A percentile compares a stretch with the other conserved stretches of the same genome.
Conservation (phyloP, 2,113 vertebrate species). For the Micronycteris hirsuta region DNA sequence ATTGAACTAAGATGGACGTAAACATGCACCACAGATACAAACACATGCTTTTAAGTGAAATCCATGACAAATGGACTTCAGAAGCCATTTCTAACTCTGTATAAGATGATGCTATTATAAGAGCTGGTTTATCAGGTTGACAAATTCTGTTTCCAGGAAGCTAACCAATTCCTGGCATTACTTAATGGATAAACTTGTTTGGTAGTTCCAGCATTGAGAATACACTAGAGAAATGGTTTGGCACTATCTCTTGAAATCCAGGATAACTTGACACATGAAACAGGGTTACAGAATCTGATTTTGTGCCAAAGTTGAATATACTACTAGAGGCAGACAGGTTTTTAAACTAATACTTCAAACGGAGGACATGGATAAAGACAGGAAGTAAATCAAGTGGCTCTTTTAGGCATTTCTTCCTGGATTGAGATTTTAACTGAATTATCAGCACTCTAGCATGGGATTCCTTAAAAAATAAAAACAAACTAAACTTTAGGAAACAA, state of each 20-base stretch:
- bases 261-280: slow-evolving; percentile 14
- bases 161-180: slow-evolving; percentile 46
- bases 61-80: not conserved
- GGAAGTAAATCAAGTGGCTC: slow-evolving; percentile 22
- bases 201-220: slow-evolving; percentile 31
- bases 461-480: slow-evolving; percentile 11
- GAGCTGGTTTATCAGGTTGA: slow-evolving; percentile 60
- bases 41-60: not conserved
- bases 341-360: slow-evolving; percentile 42
- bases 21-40: not conserved
- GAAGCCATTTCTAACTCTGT: slow-evolving; percentile 36
- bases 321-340: not conserved
- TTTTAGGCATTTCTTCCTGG: slow-evolving; percentile 47
- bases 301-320: slow-evolving; percentile 24
- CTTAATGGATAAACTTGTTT: slow-evolving; percentile 48
- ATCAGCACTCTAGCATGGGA: not conserved
- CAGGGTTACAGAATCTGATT: not conserved
- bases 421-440: slow-evolving; percentile 49
- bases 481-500: slow-evolving; percentile 19
- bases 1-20: not conserved
- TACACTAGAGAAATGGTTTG: not conserved
- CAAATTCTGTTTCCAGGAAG: slow-evolving; percentile 57
- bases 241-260: slow-evolving; percentile 5
- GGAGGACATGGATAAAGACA: slow-evolving; percentile 30
- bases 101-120: slow-evolving; percentile 46